Base-by-base conservation (phyloP, 2,113 vertebrate genomes). In the Sciurus niger region DNA sequence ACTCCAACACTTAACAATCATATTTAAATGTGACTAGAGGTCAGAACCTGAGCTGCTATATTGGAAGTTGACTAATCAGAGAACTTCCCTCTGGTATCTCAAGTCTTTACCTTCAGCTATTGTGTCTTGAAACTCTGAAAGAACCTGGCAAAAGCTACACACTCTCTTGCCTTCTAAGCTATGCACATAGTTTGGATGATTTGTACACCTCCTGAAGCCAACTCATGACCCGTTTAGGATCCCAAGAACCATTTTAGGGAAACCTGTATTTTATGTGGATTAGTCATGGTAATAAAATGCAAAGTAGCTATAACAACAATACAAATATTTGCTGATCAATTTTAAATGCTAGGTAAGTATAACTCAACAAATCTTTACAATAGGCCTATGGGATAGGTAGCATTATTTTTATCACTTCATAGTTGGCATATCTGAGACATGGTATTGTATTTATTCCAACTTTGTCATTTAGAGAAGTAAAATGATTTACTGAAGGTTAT, bases 401-500 rank as follows among this genome's bases (percentile, higher is more conserved):
- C 60, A 63, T 63, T 63, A 63, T 63, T 63, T 3, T 63, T 63
- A 8, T 28, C 60, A 63, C 10, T 63, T 63, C 25, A 63, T 25
- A 76, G 65, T 68, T 43, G 16, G n/a, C 51, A 53, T 13, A 46
- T 63, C 60, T 94, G 77, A 55, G 63, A 37, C 10, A 28, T 16
- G 28, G 32, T 67, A 18, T 70, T 63, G 8, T 63, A 53, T 77
- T 84, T 53, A 70, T 3, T 58, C 60, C 43, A 88, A 17, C 51
- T 65, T 92, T 63, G 25, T 63, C 86, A 86, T 86, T 60, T 74
- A 94, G 14, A 68, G 58, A 28, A 60, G 67, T 85, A 67, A 93
- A 93, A 63, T 63, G 60, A 63, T 10, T 63, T 63, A 63, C 25
- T 25, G 9, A 63, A 63, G 76, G 22, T 87, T 60, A 88, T 3